A percentile compares a stretch with the other conserved stretches of the same genome.
Conservation (phyloP, 2,888 invertebrate species). For the Notodonta dromedarius region DNA sequence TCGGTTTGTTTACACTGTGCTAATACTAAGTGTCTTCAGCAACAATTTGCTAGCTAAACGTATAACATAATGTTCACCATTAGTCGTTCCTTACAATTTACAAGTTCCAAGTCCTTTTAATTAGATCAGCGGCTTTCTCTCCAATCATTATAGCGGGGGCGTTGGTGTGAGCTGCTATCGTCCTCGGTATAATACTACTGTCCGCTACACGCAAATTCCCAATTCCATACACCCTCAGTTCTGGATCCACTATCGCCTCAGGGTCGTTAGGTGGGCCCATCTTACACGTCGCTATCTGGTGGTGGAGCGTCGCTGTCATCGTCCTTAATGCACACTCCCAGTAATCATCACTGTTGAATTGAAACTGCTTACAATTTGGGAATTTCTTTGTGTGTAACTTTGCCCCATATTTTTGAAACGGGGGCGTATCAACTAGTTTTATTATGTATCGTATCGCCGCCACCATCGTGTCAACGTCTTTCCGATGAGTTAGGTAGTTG, state of each 20-base stretch:
- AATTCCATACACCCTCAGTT: conserved; percentile 86
- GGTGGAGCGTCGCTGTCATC: conserved; percentile 86
- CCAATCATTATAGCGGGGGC: conserved; percentile 89
- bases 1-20: too few relatives aligned
- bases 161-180: conserved; percentile 87
- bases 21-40: too few relatives aligned
- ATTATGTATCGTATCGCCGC: conserved; percentile 84
- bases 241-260: conserved; percentile 85
- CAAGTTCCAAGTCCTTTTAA: conserved; percentile 79
- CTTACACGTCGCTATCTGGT: conserved; percentile 88
- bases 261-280: conserved; percentile 86
- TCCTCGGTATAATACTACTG: conserved; percentile 87
- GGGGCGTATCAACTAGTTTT: conserved; percentile 80
- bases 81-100: conserved; percentile 35
- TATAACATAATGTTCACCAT: not conserved
- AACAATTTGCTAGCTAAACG: too few relatives aligned
- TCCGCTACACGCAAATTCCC: conserved; percentile 87
- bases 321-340: conserved; percentile 87
- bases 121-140: conserved; percentile 88
- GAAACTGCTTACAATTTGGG: conserved; percentile 79
- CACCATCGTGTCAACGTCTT: conserved; percentile 84
- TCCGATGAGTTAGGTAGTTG: conserved; percentile 87
- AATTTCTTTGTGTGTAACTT: conserved; percentile 79
- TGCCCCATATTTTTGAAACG: conserved; percentile 86
- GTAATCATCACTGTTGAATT: conserved; percentile 85